Base-by-base conservation (phyloP, 2,888 invertebrate genomes). In the Cyaniris semiargus region DNA sequence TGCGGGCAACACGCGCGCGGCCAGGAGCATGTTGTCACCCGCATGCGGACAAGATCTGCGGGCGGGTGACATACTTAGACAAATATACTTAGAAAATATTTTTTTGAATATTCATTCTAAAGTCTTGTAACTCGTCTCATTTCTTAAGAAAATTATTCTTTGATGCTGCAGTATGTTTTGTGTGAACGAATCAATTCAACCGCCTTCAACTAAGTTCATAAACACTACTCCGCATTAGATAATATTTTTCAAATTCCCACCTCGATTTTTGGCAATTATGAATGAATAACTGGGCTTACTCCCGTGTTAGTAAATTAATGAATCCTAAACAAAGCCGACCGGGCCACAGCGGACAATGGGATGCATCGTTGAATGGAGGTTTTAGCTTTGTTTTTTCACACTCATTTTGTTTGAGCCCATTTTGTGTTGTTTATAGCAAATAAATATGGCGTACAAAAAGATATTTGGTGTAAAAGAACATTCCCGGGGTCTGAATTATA, bases 331-430 rank as follows among this genome's bases (percentile, higher is more conserved):
- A 66, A 66, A 27, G 27, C 27, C 66, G 66, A 1, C 15, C 27
- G 66, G 1, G 27, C 66, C 66, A 53, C 53, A 53, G 3, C 13
- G 10, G 13, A 66, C 66, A 66, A 66, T 66, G 7, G 66, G 66
- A 66, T 66, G 66, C 66, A 66, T 31, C 66, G 66, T 31, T 66
- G 66, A 66, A 66, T 66, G 66, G 66, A 66, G 23, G 10, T 48
- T 60, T 60, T 56, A 21, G 60, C 21, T 66, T 66, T 66, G 66
- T 66, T 66, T 66, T 66, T 66, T 66, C 66, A 66, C 66, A 66
- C 66, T 66, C 66, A 66, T 18, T 66, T 66, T 66, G 15, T 66
- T 66, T 27, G 15, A 66, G 27, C 66, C 66, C 66, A 66, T 66
- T 66, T 27, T 18, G 66, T 66, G 66, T 66, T 66, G 27, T 27